A percentile compares a stretch with the other conserved stretches of the same genome.
phyloP scores from a whole-genome alignment of 2,113 vertebrate genomes.

The Thryonomys swinderianus region DNA sequence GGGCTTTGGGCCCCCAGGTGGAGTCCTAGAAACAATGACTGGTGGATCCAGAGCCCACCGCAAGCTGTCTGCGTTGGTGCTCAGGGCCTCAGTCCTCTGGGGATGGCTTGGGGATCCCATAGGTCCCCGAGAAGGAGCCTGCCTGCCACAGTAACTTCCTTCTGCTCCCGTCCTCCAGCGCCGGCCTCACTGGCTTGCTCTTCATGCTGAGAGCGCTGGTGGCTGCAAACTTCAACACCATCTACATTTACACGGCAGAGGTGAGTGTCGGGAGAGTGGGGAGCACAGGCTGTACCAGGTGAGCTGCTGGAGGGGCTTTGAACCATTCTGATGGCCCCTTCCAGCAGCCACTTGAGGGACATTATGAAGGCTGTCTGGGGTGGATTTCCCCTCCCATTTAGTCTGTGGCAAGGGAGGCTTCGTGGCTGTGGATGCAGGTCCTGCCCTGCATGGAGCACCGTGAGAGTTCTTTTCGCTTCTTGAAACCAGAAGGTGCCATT shows the following conservation, averaged over 20 bases:
- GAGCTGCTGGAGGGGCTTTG: too few species aligned
- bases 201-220: conserved; percentile 95
- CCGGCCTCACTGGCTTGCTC: conserved; percentile 91
- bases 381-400: not conserved
- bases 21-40: not conserved
- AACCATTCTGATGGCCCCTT: too few species aligned
- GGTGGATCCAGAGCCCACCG: not conserved
- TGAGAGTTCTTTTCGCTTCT: not conserved
- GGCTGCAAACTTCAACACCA: conserved; percentile 96
- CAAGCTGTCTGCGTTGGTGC: not conserved
- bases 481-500: not conserved
- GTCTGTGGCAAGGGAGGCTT: not conserved
- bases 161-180: conserved; percentile 76
- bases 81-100: not conserved
- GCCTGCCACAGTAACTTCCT: too few species aligned
- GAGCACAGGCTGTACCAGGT: fast-evolving
- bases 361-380: not conserved
- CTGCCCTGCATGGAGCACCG: fast-evolving
- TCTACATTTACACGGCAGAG: conserved; percentile 99
- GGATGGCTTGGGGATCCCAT: not conserved
- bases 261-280: conserved; percentile 80
- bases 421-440: fast-evolving
- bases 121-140: too few species aligned
- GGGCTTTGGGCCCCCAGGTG: not conserved
- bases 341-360: too few species aligned